These are phyloP conservation scores for Myodes glareolus DNA, from an alignment of 2,113 vertebrate genomes.

Conservation along the genomic window DNA sequence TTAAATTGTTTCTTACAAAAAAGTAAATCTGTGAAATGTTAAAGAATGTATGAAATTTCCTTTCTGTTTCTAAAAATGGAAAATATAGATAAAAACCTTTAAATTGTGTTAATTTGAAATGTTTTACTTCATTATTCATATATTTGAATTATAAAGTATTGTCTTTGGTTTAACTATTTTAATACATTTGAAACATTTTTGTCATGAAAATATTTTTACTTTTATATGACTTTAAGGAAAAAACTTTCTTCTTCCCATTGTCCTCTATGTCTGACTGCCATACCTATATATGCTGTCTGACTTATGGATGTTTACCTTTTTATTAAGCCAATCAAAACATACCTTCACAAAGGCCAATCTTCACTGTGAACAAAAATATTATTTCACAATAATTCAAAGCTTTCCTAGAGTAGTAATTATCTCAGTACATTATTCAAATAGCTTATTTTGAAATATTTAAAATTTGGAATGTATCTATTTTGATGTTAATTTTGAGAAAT, in stretches of 20 bases:
- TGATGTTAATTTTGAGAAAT: conserved; percentile 40
- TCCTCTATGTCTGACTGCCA: not conserved
- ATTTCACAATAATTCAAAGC: not conserved
- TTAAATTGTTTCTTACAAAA: not conserved
- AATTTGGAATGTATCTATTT: conserved; percentile 21
- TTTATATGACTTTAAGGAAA: not conserved
- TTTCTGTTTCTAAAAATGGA: not conserved
- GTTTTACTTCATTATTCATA: not conserved
- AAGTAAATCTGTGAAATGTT: not conserved
- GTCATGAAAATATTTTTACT: not conserved
- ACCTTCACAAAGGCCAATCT: not conserved
- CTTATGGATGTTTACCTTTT: not conserved
- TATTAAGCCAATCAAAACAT: not conserved
- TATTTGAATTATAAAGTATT: conserved; percentile 14
- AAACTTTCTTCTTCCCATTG: not conserved
- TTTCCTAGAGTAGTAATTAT: conserved; percentile 46
- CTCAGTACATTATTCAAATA: conserved; percentile 52
- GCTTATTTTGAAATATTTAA: conserved; percentile 30
- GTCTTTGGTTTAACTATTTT: not conserved
- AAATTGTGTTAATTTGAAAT: not conserved
- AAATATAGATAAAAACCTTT: not conserved
- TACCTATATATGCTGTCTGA: not conserved
- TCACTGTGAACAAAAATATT: not conserved
- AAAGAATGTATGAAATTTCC: conserved; percentile 24
- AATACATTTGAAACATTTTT: not conserved